Conservation (phyloP, 2,888 invertebrate genomes). For the Hyalella azteca region DNA sequence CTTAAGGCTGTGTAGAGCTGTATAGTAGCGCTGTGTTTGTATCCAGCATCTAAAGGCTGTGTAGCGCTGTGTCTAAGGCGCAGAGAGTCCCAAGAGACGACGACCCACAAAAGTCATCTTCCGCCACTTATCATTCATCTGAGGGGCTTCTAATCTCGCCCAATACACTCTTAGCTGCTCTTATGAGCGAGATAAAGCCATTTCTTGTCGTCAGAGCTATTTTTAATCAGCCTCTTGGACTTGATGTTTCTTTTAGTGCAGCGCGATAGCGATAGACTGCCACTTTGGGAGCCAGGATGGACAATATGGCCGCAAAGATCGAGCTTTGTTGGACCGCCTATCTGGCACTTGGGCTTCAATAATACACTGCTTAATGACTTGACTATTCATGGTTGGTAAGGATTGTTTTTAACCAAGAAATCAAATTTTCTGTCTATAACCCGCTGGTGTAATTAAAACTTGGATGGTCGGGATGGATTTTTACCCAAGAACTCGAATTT, state of each 20-base stretch:
- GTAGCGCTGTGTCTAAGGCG: neutral
- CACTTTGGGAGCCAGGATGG: constrained; percentile 4
- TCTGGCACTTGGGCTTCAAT: too few relatives aligned
- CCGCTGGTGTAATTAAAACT: too few relatives aligned
- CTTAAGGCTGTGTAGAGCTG: too few relatives aligned
- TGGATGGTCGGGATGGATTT: too few relatives aligned
- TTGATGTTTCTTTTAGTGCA: constrained; percentile 31
- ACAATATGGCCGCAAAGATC: constrained; percentile 4
- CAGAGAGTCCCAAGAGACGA: neutral
- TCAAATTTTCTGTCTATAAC: too few relatives aligned
- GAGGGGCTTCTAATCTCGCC: constrained; percentile 8
- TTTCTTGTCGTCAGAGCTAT: constrained; percentile 25
- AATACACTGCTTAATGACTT: too few relatives aligned
- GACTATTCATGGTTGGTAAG: too few relatives aligned
- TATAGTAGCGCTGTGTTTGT: neutral
- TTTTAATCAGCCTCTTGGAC: constrained; percentile 19
- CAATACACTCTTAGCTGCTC: neutral
- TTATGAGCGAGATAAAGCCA: constrained; percentile 12
- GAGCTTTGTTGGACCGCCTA: neutral
- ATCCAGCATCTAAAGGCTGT: neutral
- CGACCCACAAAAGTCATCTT: neutral
- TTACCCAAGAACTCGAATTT: too few relatives aligned
- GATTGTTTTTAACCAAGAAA: too few relatives aligned
- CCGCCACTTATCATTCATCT: constrained; percentile 16
- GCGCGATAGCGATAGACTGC: constrained; percentile 26